Evolutionary conservation across 2,888 invertebrate genomes (phyloP), one percentile per base, ranked within the genome.

Genomic region (Marasmarcha lunaedactyla): DNA sequence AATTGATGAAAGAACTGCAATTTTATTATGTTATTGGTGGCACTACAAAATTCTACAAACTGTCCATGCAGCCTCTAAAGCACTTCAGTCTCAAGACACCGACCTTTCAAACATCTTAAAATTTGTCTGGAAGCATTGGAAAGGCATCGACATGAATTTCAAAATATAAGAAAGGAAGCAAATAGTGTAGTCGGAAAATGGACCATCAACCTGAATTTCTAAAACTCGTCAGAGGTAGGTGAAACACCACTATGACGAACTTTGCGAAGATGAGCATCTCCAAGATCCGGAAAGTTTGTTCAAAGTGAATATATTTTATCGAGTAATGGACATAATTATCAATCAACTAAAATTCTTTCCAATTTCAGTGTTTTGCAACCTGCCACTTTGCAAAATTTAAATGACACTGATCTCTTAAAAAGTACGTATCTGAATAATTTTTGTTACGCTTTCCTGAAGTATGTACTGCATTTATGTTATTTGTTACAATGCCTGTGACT

Each of bases 211-310:
- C 41, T 38, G 48, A 44, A 46, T 44, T 46, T 35, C 41, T 38
- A 44, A 43, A 41, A 41, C 30, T 41, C 26, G 43, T 43, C 49
- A 45, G 43, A 41, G 44, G 36, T 45, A 46, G 41, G 42, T 45
- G 27, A 48, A 46, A 48, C 46, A 46, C 42, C 46, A 45, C 48
- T 48, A 44, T 46, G 45, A 49, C 35, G 44, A 46, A 37, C 44
- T 50, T 46, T 50, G 44, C 41, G 45, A 46, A 44, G 47, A 46
- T 43, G 43, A 46, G 42, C 43, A 41, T 46, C 43, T 47, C 44
- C 44, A 44, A 46, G 46, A 46, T 44, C 40, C 41, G 41, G 45
- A 46, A 47, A 38, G 47, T 39, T 40, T 45, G 39, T 46, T 44
- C 39, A 48, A 42, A 42, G 41, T 44, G 41, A 47, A 46, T 42